These are phyloP conservation scores for Bombus impatiens DNA, from an alignment of 1,140 invertebrate genomes.

Conservation along the genomic window DNA sequence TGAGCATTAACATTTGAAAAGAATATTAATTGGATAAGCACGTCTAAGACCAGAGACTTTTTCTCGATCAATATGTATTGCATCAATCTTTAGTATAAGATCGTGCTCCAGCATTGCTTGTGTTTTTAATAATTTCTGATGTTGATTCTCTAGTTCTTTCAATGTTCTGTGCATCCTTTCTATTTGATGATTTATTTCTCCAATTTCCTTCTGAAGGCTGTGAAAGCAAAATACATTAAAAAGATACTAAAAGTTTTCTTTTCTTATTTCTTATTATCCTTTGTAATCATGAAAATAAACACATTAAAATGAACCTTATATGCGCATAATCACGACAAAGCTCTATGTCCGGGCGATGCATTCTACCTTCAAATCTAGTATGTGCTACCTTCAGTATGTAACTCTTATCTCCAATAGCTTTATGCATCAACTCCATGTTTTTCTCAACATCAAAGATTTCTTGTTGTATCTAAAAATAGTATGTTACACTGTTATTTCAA, in stretches of 20 bases:
- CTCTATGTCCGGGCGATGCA: constrained; percentile 89
- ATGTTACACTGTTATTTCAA: constrained; percentile 11
- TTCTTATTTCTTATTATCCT: not conserved
- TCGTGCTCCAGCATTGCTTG: constrained; percentile 93
- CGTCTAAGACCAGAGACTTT: constrained; percentile 95
- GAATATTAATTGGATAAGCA: constrained; percentile 93
- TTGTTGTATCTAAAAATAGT: constrained; percentile 82
- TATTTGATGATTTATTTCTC: constrained; percentile 92
- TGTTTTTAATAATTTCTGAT: constrained; percentile 93
- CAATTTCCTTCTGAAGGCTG: constrained; percentile 92
- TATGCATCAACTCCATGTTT: constrained; percentile 85
- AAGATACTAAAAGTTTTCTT: not conserved
- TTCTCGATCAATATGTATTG: constrained; percentile 96
- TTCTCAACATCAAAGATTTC: constrained; percentile 87
- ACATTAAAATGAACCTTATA: constrained; percentile 84
- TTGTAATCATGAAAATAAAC: not conserved
- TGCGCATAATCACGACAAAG: constrained; percentile 94
- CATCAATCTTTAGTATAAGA: constrained; percentile 93
- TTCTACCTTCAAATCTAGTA: constrained; percentile 86
- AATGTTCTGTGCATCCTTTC: constrained; percentile 91
- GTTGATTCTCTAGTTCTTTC: constrained; percentile 91
- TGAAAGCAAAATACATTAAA: constrained; percentile 49
- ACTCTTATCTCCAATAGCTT: constrained; percentile 88
- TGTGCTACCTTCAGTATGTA: constrained; percentile 93
- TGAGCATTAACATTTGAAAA: constrained; percentile 87